phyloP scores from a whole-genome alignment of 1,140 invertebrate genomes.

The Lordiphosa mommai region DNA sequence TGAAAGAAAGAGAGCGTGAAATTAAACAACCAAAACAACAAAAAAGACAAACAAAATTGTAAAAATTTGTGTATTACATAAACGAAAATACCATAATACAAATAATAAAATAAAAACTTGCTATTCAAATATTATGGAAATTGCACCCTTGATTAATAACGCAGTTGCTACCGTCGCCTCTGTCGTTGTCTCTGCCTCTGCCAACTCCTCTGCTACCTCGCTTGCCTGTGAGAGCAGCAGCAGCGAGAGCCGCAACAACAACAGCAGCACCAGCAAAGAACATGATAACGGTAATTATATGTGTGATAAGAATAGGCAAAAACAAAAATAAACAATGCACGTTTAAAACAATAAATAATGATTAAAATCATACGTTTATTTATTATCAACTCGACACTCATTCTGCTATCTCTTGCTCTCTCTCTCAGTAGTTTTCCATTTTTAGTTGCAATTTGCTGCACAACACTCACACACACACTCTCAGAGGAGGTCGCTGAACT shows the following conservation, averaged over 20 bases:
- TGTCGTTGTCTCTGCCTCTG: conserved; percentile 28
- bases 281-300: conserved; percentile 62
- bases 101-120: background rate
- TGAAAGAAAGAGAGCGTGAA: conserved; percentile 10
- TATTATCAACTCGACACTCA: background rate
- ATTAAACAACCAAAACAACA: conserved; percentile 36
- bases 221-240: conserved; percentile 18
- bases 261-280: conserved; percentile 30
- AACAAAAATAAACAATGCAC: background rate
- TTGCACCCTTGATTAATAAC: conserved; percentile 60
- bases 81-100: conserved; percentile 18
- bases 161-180: conserved; percentile 52
- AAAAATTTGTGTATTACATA: conserved; percentile 52
- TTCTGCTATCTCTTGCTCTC: conserved; percentile 19
- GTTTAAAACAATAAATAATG: background rate
- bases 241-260: conserved; percentile 27
- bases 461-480: conserved; percentile 17
- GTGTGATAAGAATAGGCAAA: conserved; percentile 5
- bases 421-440: conserved; percentile 46
- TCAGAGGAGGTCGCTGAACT: conserved; percentile 64
- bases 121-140: conserved; percentile 66
- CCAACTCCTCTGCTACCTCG: conserved; percentile 13
- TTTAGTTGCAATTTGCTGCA: conserved; percentile 25
- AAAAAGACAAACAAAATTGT: conserved; percentile 31
- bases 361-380: background rate